Evolutionary conservation across 2,888 invertebrate genomes (phyloP).

Genomic region (Abrostola triplasia): DNA sequence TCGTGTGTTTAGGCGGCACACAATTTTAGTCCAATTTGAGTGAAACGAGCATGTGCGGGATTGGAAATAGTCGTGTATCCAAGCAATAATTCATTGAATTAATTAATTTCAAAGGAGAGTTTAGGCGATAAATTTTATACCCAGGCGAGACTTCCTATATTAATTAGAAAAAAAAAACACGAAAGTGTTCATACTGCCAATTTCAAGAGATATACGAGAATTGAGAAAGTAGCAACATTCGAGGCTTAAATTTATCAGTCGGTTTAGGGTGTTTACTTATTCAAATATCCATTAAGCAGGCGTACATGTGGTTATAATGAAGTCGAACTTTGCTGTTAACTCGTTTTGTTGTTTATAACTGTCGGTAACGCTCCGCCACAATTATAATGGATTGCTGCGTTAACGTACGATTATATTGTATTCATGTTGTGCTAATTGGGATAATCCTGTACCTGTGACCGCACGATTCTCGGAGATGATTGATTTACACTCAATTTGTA

Average conservation of each 20-base stretch:
- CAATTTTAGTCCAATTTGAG: conserved; percentile 40
- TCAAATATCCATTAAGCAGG: conserved; percentile 42
- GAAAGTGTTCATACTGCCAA: conserved; percentile 11
- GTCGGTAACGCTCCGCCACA: conserved; percentile 1
- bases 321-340: conserved; percentile 13
- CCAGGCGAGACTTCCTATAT: no score
- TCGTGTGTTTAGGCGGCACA: conserved; percentile 51
- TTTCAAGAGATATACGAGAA: conserved; percentile 5
- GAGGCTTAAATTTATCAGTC: conserved; percentile 19
- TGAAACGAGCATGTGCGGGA: conserved; percentile 25
- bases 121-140: not conserved
- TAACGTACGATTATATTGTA: conserved; percentile 33
- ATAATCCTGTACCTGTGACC: conserved; percentile 41
- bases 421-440: conserved; percentile 38
- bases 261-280: conserved; percentile 26
- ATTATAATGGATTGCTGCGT: conserved; percentile 24
- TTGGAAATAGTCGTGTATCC: conserved; percentile 19
- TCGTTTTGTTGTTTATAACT: conserved; percentile 19
- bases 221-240: conserved; percentile 21
- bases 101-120: conserved; percentile 9
- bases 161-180: not conserved
- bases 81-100: conserved; percentile 23
- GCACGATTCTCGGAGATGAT: conserved; percentile 12
- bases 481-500: not conserved
- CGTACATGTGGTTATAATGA: conserved; percentile 13